Base-by-base conservation (phyloP, 2,888 invertebrate species). In the Pyrrhia umbra region DNA sequence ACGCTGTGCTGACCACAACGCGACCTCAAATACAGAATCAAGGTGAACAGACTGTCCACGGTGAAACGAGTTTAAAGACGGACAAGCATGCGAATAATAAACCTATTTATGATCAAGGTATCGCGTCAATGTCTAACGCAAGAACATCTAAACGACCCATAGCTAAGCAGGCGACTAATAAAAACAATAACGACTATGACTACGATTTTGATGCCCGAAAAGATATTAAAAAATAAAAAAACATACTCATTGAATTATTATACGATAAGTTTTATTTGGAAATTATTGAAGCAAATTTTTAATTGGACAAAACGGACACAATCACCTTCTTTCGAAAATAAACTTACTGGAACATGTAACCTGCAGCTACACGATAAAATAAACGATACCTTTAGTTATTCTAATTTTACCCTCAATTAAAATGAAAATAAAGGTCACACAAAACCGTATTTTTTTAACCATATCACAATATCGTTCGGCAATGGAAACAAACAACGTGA, bases 11-110 rank as follows among this genome's bases (percentile, higher is more conserved):
- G 39, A 61, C 43, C 70, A 60, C 49, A 40, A 55, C 16, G 16
- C 75, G 51, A 67, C 63, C 78, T 68, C 61, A 59, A 49, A 34
- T 30, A 57, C 59, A 56, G 52, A 21, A 68, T 62, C 78, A 79
- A 79, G 78, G 79, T 76, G 52, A 76, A 42, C 46, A 27, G 51
- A 55, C 39, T 61, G 47, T 49, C 62, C 58, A 66, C 61, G 20
- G 51, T 21, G 49, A 54, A 78, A 70, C 79, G 55, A 47, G 76
- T 79, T 76, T 70, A 21, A 45, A 59, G 27, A 42, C 52, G 15
- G 56, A 68, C 47, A 46, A 39, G 9, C 43, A 47, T 51, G 51
- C 43, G 55, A 67, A 65, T 74, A 62, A 64, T 59, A 64, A 71
- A 54, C 43, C 13, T 42, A 65, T 61, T 40, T 23, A 61, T 43